Base-by-base conservation (phyloP, 2,113 vertebrate genomes). In the Anolis sagrei region DNA sequence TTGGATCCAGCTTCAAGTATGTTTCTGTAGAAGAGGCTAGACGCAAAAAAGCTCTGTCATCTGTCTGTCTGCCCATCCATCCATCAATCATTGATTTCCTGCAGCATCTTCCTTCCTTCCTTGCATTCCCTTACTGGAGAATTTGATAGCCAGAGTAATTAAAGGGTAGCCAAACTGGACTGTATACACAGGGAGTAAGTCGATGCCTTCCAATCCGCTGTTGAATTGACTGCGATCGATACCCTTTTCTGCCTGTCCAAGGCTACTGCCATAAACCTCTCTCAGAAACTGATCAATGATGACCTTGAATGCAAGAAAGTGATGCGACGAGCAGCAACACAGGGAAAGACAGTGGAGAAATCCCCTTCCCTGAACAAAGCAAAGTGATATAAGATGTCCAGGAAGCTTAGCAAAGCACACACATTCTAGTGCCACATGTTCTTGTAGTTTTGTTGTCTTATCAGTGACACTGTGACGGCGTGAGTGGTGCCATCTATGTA, bases 201-300 rank as follows among this genome's bases (percentile, higher is more conserved):
- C 85, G 49, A 93, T 94, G 89, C 66, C 62, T 91, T 90, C 94
- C 90, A 92, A 87, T 95, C 95, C 93, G 88, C 86, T 93, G 82
- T 90, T 88, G 90, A 95, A 95, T 79, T 92, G 93, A 92, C 90
- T 92, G 89, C 91, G 94, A 95, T 96, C 95, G 93, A 93, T 95
- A 95, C 83, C 90, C 79, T 64, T 66, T 89, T 75, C 90, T 86
- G 93, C 91, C 89, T 58, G 0, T 92, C 95, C 94, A 93, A 96
- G 94, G 93, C 91, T 95, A 88, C 86, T 81, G 93, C 92, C 88
- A 84, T 90, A 94, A 95, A 96, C 80, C 27, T 68, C 64, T 78
- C 91, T 94, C 83, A 66, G 90, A 81, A 44, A 54, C 92, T 94
- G 94, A 96, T 96, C 95, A 96, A 92, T 96, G 89, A 72, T 64